A percentile compares a stretch with the other conserved stretches of the same genome.
phyloP scores from a whole-genome alignment of 2,888 invertebrate species.

The Exocentrus adspersus region DNA sequence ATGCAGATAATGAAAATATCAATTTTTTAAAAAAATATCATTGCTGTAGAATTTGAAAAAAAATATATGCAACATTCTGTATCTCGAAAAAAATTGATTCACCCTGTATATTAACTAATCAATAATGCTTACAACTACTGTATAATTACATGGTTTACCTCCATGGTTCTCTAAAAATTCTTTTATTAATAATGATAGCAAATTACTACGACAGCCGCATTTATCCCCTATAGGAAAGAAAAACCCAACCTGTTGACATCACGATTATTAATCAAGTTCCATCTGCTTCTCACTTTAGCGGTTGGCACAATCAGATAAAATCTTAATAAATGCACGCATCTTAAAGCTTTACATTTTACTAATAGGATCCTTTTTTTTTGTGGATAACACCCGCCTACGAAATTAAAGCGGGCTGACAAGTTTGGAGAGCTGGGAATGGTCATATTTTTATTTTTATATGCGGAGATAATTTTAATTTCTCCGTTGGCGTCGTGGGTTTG shows the following conservation, averaged over 20 bases:
- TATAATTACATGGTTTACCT: no score
- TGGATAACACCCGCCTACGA: background rate
- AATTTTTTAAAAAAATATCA: no score
- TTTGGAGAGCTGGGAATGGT: background rate
- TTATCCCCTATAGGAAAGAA: background rate
- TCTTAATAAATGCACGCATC: conserved; percentile 13
- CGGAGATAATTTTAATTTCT: background rate
- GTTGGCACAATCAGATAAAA: conserved; percentile 14
- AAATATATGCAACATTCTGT: no score
- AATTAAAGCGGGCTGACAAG: background rate
- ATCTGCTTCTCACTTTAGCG: conserved; percentile 16
- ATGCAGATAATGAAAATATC: no score
- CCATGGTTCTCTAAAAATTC: no score
- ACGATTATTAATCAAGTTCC: conserved; percentile 23
- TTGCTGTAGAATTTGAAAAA: no score
- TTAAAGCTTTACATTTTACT: conserved; percentile 9
- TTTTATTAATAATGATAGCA: no score
- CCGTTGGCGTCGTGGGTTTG: background rate
- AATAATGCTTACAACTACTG: no score
- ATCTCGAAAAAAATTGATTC: no score
- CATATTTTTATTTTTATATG: conserved; percentile 2
- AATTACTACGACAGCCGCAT: background rate
- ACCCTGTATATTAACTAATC: no score
- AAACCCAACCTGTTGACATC: conserved; percentile 18
- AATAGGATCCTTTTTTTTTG: conserved; percentile 8